Base-by-base conservation (phyloP, 2,888 invertebrate species). In the Vanessa cardui region DNA sequence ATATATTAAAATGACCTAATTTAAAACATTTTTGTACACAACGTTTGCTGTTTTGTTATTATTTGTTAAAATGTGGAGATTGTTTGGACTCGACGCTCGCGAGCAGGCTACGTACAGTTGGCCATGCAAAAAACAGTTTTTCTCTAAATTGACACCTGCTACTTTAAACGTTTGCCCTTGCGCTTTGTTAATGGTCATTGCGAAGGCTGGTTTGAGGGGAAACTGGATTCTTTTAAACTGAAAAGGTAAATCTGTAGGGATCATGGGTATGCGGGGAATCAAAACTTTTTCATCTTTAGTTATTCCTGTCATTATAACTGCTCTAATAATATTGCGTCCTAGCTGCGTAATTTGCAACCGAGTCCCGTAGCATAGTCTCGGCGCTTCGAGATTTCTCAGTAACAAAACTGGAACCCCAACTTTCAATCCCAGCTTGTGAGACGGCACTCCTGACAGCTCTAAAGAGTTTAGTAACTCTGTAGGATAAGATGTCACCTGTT, bases 381-480 rank as follows among this genome's bases (percentile, higher is more conserved):
- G 74, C 52, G 72, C 67, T 46, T 77, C 72, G 49, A 74, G 62
- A 62, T 74, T 76, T 52, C 75, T 67, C 70, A 74, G 70, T 64
- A 75, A 64, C 64, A 74, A 66, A 69, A 74, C 70, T n/a, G 74
- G 71, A 58, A 71, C 64, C 60, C 74, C 73, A 21, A 73, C 72
- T 59, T 74, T 73, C 56, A 75, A 62, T 68, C 67, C 60, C 62
- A 75, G 62, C 59, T 74, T 75, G 56, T 73, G 71, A 26, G 73
- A 70, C 64, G 73, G 75, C 62, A 77, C 70, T 50, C 76, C 76
- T 6, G 77, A 71, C 56, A 75, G 62, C 70, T 78, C 72, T 59
- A 78, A 74, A 68, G 74, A 76, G 71, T 78, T 78, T 56, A 77
- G 70, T 47, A 77, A 78, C 68, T 77, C 75, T 60, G 74, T 71